Base-by-base conservation (phyloP, 1,140 invertebrate genomes). In the Luehdorfia chinensis region DNA sequence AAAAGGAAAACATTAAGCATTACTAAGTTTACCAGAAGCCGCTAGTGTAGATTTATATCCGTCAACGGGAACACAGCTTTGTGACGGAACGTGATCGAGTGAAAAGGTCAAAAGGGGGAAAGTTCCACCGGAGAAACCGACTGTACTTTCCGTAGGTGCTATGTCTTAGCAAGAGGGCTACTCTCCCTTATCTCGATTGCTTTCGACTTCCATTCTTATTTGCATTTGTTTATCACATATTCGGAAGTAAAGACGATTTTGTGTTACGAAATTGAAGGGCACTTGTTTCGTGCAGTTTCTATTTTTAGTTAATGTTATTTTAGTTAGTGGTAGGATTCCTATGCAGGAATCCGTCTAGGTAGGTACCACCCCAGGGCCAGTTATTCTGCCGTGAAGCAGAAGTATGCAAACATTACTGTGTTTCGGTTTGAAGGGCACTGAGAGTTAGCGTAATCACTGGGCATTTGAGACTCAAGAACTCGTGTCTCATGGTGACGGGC, bases 101-200 rank as follows among this genome's bases (percentile, higher is more conserved):
- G 52, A 71, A 71, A n/a, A 72, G 68, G 65, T 67, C 63, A 62
- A 52, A 36, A 49, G 47, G 64, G 75, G 63, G 75, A 78, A 78
- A 78, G 75, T 78, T 66, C 57, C 65, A 44, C 30, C 21, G 37
- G 57, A 56, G 66, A 66, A 66, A 66, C 39, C 45, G 45, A 30
- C 49, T 47, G 48, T 34, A 46, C 59, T 57, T 47, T 54, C 50
- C 49, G 45, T 47, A 47, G 56, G 54, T 60, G 58, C 52, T 53
- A 39, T 53, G 46, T 36, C 34, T 37, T 19, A 37, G 15, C 34
- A 21, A 15, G 21, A 37, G 34, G 34, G 34, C 34, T 37, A 37
- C 21, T 37, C 34, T 19, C 34, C 18, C 9, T 23, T 16, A 11
- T 12, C 11, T 7, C 15, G 21, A 12, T 37, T 37, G n/a, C 34